Evolutionary conservation across 1,140 invertebrate species (phyloP), one percentile per base, ranked within the genome.

Genomic region (Caenorhabditis remanei): DNA sequence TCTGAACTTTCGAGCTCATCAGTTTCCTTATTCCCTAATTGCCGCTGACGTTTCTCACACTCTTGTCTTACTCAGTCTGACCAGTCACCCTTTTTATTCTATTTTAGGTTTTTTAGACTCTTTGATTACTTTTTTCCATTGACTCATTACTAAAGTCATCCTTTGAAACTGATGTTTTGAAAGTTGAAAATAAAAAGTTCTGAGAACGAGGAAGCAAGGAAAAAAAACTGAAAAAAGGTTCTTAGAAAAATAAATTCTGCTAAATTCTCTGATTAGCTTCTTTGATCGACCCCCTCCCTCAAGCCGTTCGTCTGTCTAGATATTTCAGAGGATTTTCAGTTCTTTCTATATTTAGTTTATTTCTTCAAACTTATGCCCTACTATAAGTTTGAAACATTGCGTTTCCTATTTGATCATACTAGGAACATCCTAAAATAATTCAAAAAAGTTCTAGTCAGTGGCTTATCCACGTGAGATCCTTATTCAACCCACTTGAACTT

Each of bases 21-120:
- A 50, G 40, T 53, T 79, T 79, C 71, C 21, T 53, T 43, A 79
- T 79, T 79, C 46, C 71, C 71, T 79, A 79, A 79, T 79, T 79
- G 71, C 46, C 13, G 9, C 11, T 79, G 71, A 50, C 46, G 43
- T 41, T 19, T 79, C 43, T 48, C 19, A 8, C 63, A 9, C 19
- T 46, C 40, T 71, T 46, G 19, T 71, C 6, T 46, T 19, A 4
- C 24, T 71, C 67, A 71, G 8, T 63, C 46, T 71, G n/a, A 79
- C 46, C 41, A 71, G 67, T 79, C 46, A 79, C 71, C 11, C 46
- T 2, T 50, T 43, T 79, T 50, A 11, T 32, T 32, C 24, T 46
- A 19, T 71, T 46, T 46, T 71, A 19, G 16, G 14, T 71, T n/a
- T 46, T 46, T 46, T 48, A 32, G 19, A 19, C 4, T 71, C 9